Evolutionary conservation across 2,888 invertebrate species (phyloP).

Genomic region (Clostera curtula): DNA sequence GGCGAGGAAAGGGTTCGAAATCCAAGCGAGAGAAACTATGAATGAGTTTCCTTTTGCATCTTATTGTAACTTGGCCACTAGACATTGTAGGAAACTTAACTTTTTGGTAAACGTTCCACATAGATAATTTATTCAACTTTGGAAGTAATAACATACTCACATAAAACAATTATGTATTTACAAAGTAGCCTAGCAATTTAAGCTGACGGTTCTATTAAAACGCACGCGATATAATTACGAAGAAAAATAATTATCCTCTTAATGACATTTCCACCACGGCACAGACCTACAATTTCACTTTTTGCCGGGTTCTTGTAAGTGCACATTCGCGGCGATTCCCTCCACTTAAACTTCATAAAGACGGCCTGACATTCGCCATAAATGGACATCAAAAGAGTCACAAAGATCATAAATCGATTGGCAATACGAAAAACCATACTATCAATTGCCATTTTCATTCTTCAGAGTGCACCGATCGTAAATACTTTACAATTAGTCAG

Average conservation of each 20-base stretch:
- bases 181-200: too few species aligned
- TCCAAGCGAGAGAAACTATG: too few species aligned
- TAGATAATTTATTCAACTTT: too few species aligned
- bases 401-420: constrained; percentile 53
- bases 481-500: constrained; percentile 67
- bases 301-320: constrained; percentile 31
- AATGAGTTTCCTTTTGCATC: too few species aligned
- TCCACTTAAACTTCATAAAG: constrained; percentile 33
- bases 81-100: too few species aligned
- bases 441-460: constrained; percentile 60
- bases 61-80: too few species aligned
- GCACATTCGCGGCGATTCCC: constrained; percentile 34
- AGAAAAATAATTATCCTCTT: constrained; percentile 4
- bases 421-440: constrained; percentile 51
- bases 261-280: constrained; percentile 16
- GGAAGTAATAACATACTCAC: too few species aligned
- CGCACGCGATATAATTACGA: neutral
- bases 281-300: constrained; percentile 26
- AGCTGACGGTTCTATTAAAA: too few species aligned
- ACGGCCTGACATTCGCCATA: constrained; percentile 38
- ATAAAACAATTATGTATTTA: too few species aligned
- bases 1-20: too few species aligned
- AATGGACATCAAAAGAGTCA: constrained; percentile 45
- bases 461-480: constrained; percentile 47
- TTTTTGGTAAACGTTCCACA: too few species aligned